Conservation (phyloP, 2,797 vertebrate genomes). For the Malurus leucopterus region DNA sequence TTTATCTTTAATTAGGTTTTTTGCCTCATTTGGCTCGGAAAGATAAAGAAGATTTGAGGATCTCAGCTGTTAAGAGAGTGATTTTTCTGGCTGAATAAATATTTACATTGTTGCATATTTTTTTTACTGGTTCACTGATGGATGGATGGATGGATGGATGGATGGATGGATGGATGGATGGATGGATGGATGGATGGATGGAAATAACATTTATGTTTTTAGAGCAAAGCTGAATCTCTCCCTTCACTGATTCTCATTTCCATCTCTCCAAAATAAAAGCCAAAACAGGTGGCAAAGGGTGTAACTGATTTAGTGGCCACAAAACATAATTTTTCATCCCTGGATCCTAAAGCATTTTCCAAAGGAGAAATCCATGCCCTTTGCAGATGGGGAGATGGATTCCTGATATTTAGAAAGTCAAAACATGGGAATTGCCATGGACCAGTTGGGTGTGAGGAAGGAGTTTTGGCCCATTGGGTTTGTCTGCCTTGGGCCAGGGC, state of each 20-base stretch:
- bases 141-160: background rate
- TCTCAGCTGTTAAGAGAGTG: background rate
- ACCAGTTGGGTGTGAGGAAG: background rate
- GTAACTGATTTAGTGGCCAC: background rate
- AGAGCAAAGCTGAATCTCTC: background rate
- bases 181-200: background rate
- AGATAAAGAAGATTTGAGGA: background rate
- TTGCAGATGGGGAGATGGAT: background rate
- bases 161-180: background rate
- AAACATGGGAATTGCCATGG: background rate
- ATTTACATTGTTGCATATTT: background rate
- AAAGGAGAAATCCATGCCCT: background rate
- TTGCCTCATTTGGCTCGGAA: background rate
- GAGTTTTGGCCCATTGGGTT: background rate
- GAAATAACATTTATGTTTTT: background rate
- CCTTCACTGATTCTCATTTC: background rate
- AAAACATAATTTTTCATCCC: background rate
- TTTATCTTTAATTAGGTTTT: conserved; percentile 18
- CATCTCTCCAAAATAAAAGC: background rate
- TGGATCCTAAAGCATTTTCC: background rate
- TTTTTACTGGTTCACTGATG: background rate
- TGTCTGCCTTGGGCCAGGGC: background rate
- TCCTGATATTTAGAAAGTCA: background rate
- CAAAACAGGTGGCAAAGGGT: background rate
- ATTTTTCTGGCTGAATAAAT: conserved; percentile 11